Evolutionary conservation across 2,888 invertebrate species (phyloP).

Genomic region (Megaustenia siamemsis): DNA sequence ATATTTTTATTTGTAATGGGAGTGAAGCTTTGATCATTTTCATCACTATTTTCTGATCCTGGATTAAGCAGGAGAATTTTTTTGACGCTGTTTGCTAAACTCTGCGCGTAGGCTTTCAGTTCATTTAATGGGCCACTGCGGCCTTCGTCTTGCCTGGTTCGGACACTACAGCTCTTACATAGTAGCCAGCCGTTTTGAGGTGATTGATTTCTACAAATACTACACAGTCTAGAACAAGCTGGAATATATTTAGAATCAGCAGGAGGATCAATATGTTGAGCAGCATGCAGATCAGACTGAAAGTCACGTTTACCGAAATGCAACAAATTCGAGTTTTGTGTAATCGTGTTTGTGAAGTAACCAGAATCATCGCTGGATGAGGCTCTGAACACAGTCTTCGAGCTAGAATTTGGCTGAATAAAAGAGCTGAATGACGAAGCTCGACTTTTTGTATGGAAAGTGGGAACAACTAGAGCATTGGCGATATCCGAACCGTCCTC

Average conservation of each 20-base stretch:
- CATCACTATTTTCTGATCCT: neutral
- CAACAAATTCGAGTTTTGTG: neutral
- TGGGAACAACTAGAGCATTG: neutral
- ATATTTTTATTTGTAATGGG: neutral
- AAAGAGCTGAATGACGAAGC: conserved; percentile 10
- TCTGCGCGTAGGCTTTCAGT: conserved; percentile 40
- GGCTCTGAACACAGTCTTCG: neutral
- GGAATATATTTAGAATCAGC: neutral
- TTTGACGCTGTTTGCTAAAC: conserved; percentile 37
- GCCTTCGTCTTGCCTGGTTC: neutral
- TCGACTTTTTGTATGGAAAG: neutral
- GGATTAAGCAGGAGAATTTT: conserved; percentile 36
- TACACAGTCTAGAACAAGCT: neutral
- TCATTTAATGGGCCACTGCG: conserved; percentile 28
- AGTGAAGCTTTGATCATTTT: neutral
- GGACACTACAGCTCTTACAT: conserved; percentile 9
- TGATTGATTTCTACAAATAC: conserved; percentile 11
- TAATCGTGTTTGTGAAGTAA: neutral
- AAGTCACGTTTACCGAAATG: neutral
- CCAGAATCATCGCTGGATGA: conserved; percentile 17
- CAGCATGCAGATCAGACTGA: too few species aligned
- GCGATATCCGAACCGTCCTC: neutral
- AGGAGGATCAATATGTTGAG: neutral
- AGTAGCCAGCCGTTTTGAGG: neutral
- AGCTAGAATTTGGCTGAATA: conserved; percentile 1